Percentiles rank a stretch among this genome's conserved stretches.
Evolutionary conservation across 1,140 invertebrate species (phyloP).

Genomic region (Sinella curviseta): DNA sequence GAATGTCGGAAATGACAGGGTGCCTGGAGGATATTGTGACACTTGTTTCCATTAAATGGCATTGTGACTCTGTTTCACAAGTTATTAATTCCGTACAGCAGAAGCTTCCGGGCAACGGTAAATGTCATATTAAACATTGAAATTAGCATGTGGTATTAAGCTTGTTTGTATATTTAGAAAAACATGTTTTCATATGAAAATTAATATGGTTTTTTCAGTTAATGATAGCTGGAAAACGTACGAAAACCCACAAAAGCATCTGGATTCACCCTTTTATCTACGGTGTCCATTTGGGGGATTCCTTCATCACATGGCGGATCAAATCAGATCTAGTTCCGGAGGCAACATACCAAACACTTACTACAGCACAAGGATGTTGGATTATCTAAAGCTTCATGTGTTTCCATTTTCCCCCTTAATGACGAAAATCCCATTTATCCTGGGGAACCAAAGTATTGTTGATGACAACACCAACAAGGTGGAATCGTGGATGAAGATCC

Average conservation of each 20-base stretch:
- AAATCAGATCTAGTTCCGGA: background rate
- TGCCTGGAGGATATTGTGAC: background rate
- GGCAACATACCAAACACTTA: background rate
- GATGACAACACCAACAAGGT: background rate
- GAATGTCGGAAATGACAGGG: background rate
- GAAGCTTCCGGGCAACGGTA: too few relatives aligned
- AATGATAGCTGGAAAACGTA: too few relatives aligned
- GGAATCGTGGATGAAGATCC: background rate
- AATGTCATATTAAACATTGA: too few relatives aligned
- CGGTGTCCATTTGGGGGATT: background rate
- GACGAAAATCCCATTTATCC: background rate
- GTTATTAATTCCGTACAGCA: too few relatives aligned
- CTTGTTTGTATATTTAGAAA: too few relatives aligned
- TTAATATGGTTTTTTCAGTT: background rate
- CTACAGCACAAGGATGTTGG: background rate
- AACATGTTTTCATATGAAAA: background rate
- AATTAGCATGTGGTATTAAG: too few relatives aligned
- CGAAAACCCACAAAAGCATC: too few relatives aligned
- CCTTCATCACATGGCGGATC: background rate
- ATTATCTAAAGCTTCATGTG: background rate
- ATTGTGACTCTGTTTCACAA: too few relatives aligned
- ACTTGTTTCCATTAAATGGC: background rate
- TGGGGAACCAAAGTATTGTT: background rate
- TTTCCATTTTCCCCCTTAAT: background rate
- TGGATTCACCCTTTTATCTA: background rate